A percentile compares a stretch with the other conserved stretches of the same genome.
Evolutionary conservation across 64 coral and sea anemone species (phyloP).

Genomic region (Stylophora pistillata): DNA sequence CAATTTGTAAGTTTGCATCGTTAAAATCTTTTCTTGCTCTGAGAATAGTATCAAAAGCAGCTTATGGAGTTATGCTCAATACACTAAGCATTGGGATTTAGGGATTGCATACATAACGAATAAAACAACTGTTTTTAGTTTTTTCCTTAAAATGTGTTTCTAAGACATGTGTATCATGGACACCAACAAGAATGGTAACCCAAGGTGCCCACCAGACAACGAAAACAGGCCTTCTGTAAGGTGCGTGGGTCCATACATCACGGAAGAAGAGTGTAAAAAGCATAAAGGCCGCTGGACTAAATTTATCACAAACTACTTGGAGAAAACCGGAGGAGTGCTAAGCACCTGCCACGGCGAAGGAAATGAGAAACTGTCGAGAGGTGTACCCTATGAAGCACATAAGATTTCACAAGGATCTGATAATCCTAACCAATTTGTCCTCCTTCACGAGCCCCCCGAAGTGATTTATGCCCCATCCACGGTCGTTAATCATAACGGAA

Average conservation of each 20-base stretch:
- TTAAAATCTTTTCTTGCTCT: no score
- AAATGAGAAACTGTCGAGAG: background rate
- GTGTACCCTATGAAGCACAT: background rate
- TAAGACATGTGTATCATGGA: constrained; percentile 16
- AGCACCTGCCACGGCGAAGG: background rate
- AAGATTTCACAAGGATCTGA: constrained; percentile 7
- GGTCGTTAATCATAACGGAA: constrained; percentile 21
- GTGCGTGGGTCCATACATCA: background rate
- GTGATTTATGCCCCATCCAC: constrained; percentile 8
- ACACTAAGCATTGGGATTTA: no score
- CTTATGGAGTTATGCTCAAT: no score
- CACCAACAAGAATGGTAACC: background rate
- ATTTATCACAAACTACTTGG: constrained; percentile 10
- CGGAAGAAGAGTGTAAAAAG: background rate
- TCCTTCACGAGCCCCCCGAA: background rate
- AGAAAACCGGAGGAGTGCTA: background rate
- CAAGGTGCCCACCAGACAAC: background rate
- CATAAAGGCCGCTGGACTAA: background rate
- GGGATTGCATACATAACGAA: no score
- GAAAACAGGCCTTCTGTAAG: background rate
- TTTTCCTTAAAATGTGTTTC: background rate
- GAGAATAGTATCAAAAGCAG: no score
- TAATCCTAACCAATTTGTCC: background rate
- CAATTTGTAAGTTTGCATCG: no score
- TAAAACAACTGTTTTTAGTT: no score